phyloP scores from a whole-genome alignment of 2,113 vertebrate species.

The Struthio camelus region DNA sequence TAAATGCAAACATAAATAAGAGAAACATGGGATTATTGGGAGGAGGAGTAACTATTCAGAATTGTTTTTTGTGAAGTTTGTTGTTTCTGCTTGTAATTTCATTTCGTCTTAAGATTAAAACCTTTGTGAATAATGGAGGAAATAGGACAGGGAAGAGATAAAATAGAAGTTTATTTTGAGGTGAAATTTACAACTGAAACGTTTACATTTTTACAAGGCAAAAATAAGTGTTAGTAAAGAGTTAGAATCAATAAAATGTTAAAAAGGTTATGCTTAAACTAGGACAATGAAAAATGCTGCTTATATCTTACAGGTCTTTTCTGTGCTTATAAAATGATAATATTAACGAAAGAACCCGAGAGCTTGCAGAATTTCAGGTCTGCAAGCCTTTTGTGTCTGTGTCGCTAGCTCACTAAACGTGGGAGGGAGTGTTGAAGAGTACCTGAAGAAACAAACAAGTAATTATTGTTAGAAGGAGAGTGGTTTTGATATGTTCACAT shows the following conservation, averaged over 20 bases:
- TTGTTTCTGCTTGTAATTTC: conserved; percentile 16
- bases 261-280: neutral
- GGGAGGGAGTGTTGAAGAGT: conserved; percentile 33
- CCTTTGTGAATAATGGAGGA: conserved; percentile 45
- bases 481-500: conserved; percentile 56
- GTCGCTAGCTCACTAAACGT: neutral
- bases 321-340: conserved; percentile 32
- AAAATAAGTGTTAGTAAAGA: conserved; percentile 39
- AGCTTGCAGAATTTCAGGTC: conserved; percentile 26
- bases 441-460: conserved; percentile 58
- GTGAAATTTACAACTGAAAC: conserved; percentile 59
- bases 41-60: neutral
- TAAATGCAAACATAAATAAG: neutral
- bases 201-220: conserved; percentile 50
- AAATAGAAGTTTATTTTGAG: conserved; percentile 54
- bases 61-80: neutral
- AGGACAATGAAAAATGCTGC: conserved; percentile 5
- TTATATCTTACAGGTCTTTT: conserved; percentile 24
- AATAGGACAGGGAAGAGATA: conserved; percentile 56
- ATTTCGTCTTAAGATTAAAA: conserved; percentile 62
- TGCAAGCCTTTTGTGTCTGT: neutral
- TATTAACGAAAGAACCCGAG: neutral
- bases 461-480: conserved; percentile 64
- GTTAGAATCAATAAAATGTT: conserved; percentile 23
- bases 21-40: neutral